These are phyloP conservation scores for Tinea trinotella DNA, from an alignment of 2,888 invertebrate genomes.

Conservation along the genomic window DNA sequence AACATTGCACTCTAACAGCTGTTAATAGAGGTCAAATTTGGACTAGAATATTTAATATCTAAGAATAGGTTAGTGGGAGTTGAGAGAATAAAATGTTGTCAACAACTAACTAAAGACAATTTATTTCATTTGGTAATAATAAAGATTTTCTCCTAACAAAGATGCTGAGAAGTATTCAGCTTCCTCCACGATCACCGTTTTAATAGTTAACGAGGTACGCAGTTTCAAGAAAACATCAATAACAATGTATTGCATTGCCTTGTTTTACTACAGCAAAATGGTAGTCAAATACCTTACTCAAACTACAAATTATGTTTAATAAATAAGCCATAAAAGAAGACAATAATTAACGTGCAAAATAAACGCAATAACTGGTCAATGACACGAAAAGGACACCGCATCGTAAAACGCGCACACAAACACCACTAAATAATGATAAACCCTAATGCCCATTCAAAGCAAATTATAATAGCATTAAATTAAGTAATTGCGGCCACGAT, in stretches of 20 bases:
- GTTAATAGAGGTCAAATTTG: conserved; percentile 42
- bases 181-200: too few relatives aligned
- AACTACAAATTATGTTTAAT: background rate
- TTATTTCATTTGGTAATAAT: background rate
- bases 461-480: conserved; percentile 23
- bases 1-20: conserved; percentile 44
- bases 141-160: too few relatives aligned
- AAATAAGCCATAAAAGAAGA: background rate
- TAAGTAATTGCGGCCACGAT: conserved; percentile 24
- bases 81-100: background rate
- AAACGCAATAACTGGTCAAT: conserved; percentile 1
- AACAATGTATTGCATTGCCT: background rate
- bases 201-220: conserved; percentile 42
- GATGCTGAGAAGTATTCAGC: too few relatives aligned
- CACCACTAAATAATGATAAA: background rate
- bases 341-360: background rate
- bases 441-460: conserved; percentile 4
- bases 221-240: conserved; percentile 27
- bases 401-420: background rate
- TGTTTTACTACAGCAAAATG: background rate
- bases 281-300: background rate
- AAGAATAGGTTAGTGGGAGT: conserved; percentile 60
- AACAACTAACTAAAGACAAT: background rate
- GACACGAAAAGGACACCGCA: background rate
- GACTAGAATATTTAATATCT: conserved; percentile 39